Evolutionary conservation across 2,888 invertebrate species (phyloP).

Genomic region (Homarus gammarus): DNA sequence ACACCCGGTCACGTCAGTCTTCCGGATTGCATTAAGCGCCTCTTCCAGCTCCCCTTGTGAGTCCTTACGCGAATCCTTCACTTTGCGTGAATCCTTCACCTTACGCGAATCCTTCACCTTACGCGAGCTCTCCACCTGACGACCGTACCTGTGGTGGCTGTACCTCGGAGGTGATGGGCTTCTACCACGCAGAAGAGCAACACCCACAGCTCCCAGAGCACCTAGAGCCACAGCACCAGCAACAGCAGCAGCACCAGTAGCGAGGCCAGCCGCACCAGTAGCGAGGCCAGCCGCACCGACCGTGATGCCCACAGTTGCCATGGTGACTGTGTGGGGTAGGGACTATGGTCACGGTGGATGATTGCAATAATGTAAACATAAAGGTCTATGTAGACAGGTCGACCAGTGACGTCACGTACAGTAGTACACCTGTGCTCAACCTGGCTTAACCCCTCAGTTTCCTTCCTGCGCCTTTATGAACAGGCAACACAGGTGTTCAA

Average conservation of each 20-base stretch:
- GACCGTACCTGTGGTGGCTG: not conserved
- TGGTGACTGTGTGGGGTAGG: no score
- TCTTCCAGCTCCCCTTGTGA: conserved; percentile 21
- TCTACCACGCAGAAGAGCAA: not conserved
- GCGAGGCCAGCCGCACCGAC: no score
- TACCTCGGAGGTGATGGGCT: not conserved
- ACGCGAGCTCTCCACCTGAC: not conserved
- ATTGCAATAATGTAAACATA: no score
- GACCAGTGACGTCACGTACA: no score
- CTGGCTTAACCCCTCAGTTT: no score
- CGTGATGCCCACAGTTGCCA: no score
- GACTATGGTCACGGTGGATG: no score
- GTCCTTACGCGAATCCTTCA: not conserved
- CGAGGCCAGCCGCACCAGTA: not conserved
- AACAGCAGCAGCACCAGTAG: not conserved
- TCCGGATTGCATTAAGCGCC: conserved; percentile 31
- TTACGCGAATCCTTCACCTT: not conserved
- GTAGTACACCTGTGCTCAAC: no score
- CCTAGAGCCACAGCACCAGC: not conserved
- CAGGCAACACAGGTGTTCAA: no score
- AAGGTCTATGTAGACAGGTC: no score
- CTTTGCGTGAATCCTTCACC: not conserved
- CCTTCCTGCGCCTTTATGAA: no score
- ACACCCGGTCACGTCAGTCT: conserved; percentile 44
- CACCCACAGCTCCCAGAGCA: not conserved